phyloP scores from a whole-genome alignment of 2,888 invertebrate species.

The Allolobophora icterica region DNA sequence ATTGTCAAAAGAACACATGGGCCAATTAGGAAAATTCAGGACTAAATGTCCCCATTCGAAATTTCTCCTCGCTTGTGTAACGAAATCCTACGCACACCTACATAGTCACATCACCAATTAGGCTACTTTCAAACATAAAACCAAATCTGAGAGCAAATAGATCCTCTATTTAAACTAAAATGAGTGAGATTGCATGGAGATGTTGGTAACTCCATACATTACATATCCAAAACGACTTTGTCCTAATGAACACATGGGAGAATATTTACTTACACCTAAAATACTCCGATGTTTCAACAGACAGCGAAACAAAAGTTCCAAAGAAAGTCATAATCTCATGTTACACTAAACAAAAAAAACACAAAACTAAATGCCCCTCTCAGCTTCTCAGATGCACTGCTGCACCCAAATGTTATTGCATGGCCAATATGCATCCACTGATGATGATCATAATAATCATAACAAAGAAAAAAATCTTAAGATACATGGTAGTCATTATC shows the following conservation, averaged over 20 bases:
- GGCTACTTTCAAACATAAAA: not conserved
- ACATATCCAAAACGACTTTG: not conserved
- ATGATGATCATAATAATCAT: not conserved
- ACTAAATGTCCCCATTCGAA: not conserved
- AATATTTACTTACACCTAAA: not conserved
- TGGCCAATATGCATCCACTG: not conserved
- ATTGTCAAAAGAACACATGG: not conserved
- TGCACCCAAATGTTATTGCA: not conserved
- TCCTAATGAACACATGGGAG: not conserved
- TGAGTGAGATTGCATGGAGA: not conserved
- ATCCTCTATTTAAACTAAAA: not conserved
- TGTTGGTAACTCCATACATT: not conserved
- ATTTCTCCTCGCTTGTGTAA: conserved; percentile 17
- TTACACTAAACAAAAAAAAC: not conserved
- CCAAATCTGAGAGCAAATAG: not conserved
- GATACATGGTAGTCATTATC: not conserved
- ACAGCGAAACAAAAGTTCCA: not conserved
- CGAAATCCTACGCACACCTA: not conserved
- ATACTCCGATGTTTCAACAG: not conserved
- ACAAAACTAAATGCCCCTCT: not conserved
- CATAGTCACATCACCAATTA: not conserved
- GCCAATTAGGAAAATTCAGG: not conserved
- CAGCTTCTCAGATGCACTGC: not conserved
- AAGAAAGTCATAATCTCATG: not conserved
- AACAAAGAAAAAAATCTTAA: not conserved